A percentile compares a stretch with the other conserved stretches of the same genome.
phyloP scores from a whole-genome alignment of 2,113 vertebrate genomes.

The Ranitomeya imitator region DNA sequence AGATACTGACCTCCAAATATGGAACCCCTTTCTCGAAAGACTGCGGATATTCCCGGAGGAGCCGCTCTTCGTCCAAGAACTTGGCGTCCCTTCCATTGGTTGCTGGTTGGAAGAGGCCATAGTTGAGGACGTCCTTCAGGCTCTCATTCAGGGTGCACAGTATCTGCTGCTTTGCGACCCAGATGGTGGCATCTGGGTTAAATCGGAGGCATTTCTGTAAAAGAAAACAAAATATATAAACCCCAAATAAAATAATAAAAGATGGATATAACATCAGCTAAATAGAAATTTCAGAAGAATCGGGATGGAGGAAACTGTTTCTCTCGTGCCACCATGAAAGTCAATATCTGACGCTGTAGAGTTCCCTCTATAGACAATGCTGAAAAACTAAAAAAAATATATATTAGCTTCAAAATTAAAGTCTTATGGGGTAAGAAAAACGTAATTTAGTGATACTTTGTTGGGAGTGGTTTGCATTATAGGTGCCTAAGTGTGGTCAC shows the following conservation, averaged over 20 bases:
- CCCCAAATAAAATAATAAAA: background rate
- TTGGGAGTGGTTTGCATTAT: too few relatives aligned
- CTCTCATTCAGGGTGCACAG: slow-evolving; percentile 89
- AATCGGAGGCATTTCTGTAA: slow-evolving; percentile 89
- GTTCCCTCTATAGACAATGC: too few relatives aligned
- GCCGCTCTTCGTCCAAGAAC: slow-evolving; percentile 89
- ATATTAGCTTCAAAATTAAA: too few relatives aligned
- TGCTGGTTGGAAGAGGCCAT: slow-evolving; percentile 91
- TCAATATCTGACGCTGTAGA: background rate
- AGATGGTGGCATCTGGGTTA: slow-evolving; percentile 89
- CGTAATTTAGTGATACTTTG: too few relatives aligned
- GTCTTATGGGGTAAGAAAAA: too few relatives aligned
- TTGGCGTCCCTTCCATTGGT: slow-evolving; percentile 89
- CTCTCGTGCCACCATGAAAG: background rate
- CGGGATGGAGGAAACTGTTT: background rate
- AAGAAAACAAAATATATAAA: background rate
- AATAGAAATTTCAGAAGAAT: background rate
- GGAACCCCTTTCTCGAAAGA: slow-evolving; percentile 93
- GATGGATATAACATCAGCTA: background rate
- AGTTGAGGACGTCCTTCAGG: slow-evolving; percentile 89
- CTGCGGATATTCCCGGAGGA: slow-evolving; percentile 88
- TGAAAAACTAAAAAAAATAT: too few relatives aligned
- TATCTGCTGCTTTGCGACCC: slow-evolving; percentile 93
- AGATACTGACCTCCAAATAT: slow-evolving; percentile 80
- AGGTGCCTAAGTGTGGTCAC: too few relatives aligned